These are phyloP conservation scores for Zaprionus nigranus DNA, from an alignment of 1,140 invertebrate genomes.

Conservation along the genomic window DNA sequence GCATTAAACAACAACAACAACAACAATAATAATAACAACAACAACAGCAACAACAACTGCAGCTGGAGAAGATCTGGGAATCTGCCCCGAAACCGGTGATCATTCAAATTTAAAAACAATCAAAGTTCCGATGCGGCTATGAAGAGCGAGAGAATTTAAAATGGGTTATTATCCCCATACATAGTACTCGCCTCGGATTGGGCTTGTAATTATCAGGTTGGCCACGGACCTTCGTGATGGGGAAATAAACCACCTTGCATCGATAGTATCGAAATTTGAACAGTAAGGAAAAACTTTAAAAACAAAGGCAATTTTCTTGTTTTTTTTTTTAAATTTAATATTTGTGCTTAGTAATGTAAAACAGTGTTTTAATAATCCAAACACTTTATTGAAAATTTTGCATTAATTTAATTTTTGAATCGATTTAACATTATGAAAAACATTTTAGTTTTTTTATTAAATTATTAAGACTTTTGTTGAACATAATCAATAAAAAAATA, in stretches of 20 bases:
- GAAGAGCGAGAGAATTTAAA: slow-evolving; percentile 51
- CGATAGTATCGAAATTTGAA: not conserved
- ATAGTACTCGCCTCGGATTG: slow-evolving; percentile 23
- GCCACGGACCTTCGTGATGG: not conserved
- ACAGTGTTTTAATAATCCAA: no score
- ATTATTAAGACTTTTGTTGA: not conserved
- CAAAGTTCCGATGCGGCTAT: slow-evolving; percentile 54
- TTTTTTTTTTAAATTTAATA: no score
- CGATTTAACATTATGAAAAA: no score
- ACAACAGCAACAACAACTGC: slow-evolving; percentile 31
- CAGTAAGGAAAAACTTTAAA: not conserved
- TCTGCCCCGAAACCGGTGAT: slow-evolving; percentile 23
- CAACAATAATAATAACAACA: no score
- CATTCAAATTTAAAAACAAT: slow-evolving; percentile 76
- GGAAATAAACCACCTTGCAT: not conserved
- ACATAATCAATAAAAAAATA: not conserved
- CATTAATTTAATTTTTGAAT: no score
- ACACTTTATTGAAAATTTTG: no score
- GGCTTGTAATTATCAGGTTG: slow-evolving; percentile 29
- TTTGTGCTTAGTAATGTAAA: no score
- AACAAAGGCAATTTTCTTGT: no score
- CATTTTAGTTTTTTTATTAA: no score
- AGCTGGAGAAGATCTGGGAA: slow-evolving; percentile 26
- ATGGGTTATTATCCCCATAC: slow-evolving; percentile 48
- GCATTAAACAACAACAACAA: slow-evolving; percentile 42